A percentile compares a stretch with the other conserved stretches of the same genome.
Evolutionary conservation across 2,888 invertebrate genomes (phyloP).

Genomic region (Laspeyria flexula): DNA sequence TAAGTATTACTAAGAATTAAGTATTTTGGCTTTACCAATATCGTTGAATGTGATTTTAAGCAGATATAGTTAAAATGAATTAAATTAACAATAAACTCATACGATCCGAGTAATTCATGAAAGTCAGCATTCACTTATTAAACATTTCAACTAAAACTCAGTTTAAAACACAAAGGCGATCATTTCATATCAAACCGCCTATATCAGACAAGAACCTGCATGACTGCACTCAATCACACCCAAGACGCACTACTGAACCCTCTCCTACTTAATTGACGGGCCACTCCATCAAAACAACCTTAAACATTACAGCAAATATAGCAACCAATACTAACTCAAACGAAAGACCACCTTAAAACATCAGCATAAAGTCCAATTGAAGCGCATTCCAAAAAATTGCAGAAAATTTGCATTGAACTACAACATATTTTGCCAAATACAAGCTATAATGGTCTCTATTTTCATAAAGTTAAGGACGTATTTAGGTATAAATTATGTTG

Average conservation of each 20-base stretch:
- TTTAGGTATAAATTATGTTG: conserved; percentile 16
- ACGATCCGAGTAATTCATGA: too few species aligned
- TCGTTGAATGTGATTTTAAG: too few species aligned
- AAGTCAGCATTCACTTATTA: too few species aligned
- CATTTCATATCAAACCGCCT: conserved; percentile 19
- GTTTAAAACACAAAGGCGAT: conserved; percentile 8
- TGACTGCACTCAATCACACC: conserved; percentile 81
- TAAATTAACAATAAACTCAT: too few species aligned
- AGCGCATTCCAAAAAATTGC: conserved; percentile 52
- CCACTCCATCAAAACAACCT: conserved; percentile 82
- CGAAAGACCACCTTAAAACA: conserved; percentile 54
- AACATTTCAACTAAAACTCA: background rate
- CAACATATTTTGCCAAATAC: conserved; percentile 41
- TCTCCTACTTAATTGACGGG: conserved; percentile 81
- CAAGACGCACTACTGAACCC: conserved; percentile 68
- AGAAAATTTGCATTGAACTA: conserved; percentile 52
- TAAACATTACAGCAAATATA: conserved; percentile 59
- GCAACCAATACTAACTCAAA: conserved; percentile 16
- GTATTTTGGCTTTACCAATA: too few species aligned
- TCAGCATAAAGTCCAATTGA: conserved; percentile 41
- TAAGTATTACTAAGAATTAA: too few species aligned
- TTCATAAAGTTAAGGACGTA: conserved; percentile 16
- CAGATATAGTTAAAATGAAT: too few species aligned
- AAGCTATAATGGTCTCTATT: conserved; percentile 46
- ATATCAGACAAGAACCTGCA: conserved; percentile 71